These are phyloP conservation scores for Drosophila guanche DNA, from an alignment of 1,140 invertebrate genomes.

Conservation along the genomic window DNA sequence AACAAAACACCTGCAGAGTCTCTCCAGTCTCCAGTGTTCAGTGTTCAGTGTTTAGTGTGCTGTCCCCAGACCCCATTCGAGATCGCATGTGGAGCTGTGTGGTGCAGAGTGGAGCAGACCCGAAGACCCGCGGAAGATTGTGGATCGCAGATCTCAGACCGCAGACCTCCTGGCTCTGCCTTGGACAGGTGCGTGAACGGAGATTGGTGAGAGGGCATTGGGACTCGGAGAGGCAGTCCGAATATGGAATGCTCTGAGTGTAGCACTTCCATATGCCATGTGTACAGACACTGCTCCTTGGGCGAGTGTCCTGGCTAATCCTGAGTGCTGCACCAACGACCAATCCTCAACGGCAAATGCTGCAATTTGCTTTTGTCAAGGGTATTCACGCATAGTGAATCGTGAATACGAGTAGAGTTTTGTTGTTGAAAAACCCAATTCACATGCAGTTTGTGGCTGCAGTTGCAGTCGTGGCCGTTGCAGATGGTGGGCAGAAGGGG, in stretches of 20 bases:
- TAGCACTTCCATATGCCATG: too few species aligned
- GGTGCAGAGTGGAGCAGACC: constrained; percentile 21
- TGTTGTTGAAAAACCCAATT: constrained; percentile 43
- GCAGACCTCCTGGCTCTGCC: constrained; percentile 73
- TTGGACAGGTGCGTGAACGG: constrained; percentile 70
- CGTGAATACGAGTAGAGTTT: constrained; percentile 22
- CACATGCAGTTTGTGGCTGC: constrained; percentile 49
- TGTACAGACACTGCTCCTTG: too few species aligned
- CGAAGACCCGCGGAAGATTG: constrained; percentile 36
- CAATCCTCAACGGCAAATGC: constrained; percentile 11
- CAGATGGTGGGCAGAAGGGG: constrained; percentile 38
- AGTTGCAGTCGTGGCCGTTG: constrained; percentile 41
- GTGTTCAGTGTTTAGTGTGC: too few species aligned
- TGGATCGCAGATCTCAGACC: constrained; percentile 57
- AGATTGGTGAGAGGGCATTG: constrained; percentile 12
- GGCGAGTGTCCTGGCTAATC: neutral
- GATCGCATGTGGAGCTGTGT: constrained; percentile 7
- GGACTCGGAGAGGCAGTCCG: neutral
- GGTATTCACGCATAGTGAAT: constrained; percentile 40
- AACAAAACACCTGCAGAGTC: constrained; percentile 73
- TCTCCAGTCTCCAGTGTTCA: too few species aligned
- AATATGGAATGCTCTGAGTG: constrained; percentile 16
- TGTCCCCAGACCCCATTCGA: constrained; percentile 15
- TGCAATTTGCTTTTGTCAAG: constrained; percentile 28
- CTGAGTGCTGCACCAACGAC: constrained; percentile 14